These are phyloP conservation scores for Blera fallax DNA, from an alignment of 2,888 invertebrate species.

Conservation along the genomic window DNA sequence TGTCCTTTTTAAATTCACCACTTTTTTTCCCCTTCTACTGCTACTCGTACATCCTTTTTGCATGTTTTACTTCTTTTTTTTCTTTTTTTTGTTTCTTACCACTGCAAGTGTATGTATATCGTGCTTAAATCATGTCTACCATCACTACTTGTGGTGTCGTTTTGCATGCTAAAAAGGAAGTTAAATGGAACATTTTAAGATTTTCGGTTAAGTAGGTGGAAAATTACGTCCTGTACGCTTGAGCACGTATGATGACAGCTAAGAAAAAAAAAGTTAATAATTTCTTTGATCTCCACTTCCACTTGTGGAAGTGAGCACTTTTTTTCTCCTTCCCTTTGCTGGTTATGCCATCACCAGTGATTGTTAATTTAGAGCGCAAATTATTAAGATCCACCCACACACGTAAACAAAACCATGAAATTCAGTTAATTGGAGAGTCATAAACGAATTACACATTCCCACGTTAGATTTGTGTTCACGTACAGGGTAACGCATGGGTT, in stretches of 20 bases:
- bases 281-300: neutral
- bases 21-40: neutral
- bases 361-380: slow-evolving; percentile 11
- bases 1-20: slow-evolving; percentile 31
- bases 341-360: neutral
- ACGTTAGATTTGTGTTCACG: neutral
- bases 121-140: neutral
- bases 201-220: slow-evolving; percentile 45
- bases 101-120: neutral
- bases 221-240: slow-evolving; percentile 39
- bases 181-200: slow-evolving; percentile 50
- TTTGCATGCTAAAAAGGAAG: slow-evolving; percentile 4
- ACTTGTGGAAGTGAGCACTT: neutral
- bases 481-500: neutral
- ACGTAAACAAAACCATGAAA: neutral
- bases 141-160: slow-evolving; percentile 29
- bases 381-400: slow-evolving; percentile 11
- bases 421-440: neutral
- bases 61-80: no score
- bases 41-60: neutral
- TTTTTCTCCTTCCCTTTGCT: neutral
- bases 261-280: neutral
- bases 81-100: neutral
- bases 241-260: slow-evolving; percentile 16
- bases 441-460: slow-evolving; percentile 6